Conservation (phyloP, 2,888 invertebrate species). For the Argyresthia albistria region DNA sequence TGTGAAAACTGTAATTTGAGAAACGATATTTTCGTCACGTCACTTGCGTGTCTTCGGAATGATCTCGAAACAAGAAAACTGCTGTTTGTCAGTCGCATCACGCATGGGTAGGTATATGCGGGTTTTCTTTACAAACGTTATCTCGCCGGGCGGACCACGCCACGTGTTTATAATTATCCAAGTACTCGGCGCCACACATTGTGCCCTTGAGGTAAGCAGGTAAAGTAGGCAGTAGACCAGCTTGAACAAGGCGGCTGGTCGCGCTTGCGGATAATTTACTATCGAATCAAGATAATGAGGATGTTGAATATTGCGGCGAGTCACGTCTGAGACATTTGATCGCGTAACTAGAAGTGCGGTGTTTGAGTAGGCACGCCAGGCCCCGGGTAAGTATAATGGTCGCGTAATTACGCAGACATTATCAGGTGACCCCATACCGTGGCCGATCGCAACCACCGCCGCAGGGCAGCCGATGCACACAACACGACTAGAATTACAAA, state of each 20-base stretch:
- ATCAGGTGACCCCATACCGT: conserved; percentile 66
- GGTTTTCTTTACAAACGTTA: too few species aligned
- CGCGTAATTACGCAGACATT: conserved; percentile 62
- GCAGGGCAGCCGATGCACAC: not conserved
- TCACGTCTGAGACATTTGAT: conserved; percentile 67
- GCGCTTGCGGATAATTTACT: conserved; percentile 47
- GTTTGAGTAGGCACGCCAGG: conserved; percentile 36
- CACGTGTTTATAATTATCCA: conserved; percentile 3
- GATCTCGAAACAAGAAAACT: not conserved
- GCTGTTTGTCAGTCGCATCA: too few species aligned
- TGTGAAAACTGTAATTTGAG: not conserved
- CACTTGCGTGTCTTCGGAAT: not conserved
- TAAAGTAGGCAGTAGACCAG: conserved; percentile 4
- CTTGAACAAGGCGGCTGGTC: conserved; percentile 18
- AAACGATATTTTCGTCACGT: not conserved
- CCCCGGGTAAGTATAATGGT: conserved; percentile 28
- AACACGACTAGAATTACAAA: conserved; percentile 2
- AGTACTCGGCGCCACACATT: conserved; percentile 7
- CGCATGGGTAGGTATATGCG: too few species aligned
- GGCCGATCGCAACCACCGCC: conserved; percentile 27
- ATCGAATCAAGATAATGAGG: conserved; percentile 51
- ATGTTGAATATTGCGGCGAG: conserved; percentile 36
- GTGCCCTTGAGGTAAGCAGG: conserved; percentile 33
- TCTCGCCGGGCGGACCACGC: too few species aligned
- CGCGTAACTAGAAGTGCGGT: conserved; percentile 55